These are phyloP conservation scores for Heliothis subflexa DNA, from an alignment of 1,140 invertebrate genomes.

Conservation along the genomic window DNA sequence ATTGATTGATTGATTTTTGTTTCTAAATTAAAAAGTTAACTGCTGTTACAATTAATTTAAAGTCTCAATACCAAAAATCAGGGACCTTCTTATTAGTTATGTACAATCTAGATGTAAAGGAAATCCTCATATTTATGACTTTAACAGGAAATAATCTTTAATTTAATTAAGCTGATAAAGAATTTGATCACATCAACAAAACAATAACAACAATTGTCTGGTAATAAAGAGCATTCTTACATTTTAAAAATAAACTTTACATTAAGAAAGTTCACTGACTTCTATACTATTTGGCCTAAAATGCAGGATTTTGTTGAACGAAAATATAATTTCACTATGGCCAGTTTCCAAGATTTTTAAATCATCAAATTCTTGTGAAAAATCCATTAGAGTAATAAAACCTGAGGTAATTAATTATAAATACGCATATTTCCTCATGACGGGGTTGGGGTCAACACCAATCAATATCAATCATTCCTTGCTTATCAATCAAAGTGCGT, in stretches of 20 bases:
- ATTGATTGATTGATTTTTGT: no score
- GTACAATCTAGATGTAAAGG: neutral
- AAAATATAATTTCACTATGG: constrained; percentile 3
- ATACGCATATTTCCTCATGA: constrained; percentile 14
- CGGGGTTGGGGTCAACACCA: neutral
- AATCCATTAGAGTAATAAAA: neutral
- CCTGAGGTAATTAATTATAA: neutral
- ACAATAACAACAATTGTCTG: neutral
- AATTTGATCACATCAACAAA: neutral
- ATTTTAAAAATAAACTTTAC: neutral
- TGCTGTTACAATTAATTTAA: neutral
- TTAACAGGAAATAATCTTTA: constrained; percentile 21
- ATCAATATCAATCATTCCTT: constrained; percentile 25
- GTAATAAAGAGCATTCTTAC: neutral
- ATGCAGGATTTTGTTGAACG: neutral
- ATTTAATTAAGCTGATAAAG: constrained; percentile 3
- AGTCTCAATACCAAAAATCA: neutral
- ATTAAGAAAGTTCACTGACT: neutral
- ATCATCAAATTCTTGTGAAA: neutral
- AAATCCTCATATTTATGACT: constrained; percentile 4
- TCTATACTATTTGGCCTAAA: neutral
- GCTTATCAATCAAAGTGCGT: constrained; percentile 15
- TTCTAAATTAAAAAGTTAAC: neutral
- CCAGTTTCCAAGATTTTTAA: neutral
- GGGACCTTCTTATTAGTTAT: neutral